Percentiles rank a stretch among this genome's conserved stretches.
Evolutionary conservation across 64 coral and sea anemone genomes (phyloP).

Genomic region (Montipora efflorescens): DNA sequence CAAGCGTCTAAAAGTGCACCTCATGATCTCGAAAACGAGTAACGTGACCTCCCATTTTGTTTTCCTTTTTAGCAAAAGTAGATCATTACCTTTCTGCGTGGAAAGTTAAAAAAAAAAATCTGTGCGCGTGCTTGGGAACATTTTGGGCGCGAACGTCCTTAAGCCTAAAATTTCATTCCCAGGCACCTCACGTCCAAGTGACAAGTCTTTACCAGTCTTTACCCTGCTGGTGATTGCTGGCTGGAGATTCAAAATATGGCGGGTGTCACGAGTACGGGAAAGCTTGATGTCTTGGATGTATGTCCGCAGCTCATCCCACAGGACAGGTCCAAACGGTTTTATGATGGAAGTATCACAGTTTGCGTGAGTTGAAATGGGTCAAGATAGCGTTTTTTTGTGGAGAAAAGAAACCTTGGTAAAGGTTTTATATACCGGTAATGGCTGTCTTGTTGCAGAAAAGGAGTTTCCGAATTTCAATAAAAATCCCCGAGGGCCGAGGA

Average conservation of each 20-base stretch:
- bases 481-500: constrained; percentile 39
- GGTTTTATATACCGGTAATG: neutral
- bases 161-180: no score
- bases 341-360: constrained; percentile 80
- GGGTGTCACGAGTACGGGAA: neutral
- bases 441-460: constrained; percentile 62
- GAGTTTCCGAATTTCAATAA: constrained; percentile 77
- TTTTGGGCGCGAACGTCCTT: no score
- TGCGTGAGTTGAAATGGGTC: constrained; percentile 63
- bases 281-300: constrained; percentile 73
- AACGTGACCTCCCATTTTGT: no score
- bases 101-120: no score
- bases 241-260: constrained; percentile 44
- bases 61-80: no score
- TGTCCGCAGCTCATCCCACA: constrained; percentile 86
- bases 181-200: no score
- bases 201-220: no score
- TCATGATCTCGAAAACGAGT: no score
- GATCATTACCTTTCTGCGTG: no score
- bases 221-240: no score
- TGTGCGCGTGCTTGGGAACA: no score
- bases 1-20: no score
- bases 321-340: constrained; percentile 65
- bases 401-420: neutral
- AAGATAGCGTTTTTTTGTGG: neutral